These are phyloP conservation scores for Candidula unifasciata DNA, from an alignment of 2,888 invertebrate genomes.

Conservation along the genomic window DNA sequence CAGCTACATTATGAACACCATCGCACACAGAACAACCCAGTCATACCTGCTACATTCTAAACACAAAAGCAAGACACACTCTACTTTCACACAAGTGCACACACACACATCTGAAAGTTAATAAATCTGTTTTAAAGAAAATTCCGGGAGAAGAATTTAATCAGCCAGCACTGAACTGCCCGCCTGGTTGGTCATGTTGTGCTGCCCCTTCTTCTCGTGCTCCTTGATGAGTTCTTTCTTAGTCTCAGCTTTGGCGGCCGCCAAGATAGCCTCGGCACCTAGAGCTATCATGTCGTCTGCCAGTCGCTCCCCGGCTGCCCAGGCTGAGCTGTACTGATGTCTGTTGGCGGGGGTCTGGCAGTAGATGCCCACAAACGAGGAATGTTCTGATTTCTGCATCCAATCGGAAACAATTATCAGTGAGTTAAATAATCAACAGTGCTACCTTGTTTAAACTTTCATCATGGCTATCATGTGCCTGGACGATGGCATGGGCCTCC, in stretches of 20 bases:
- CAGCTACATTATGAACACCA: too few species aligned
- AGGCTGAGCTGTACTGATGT: constrained; percentile 80
- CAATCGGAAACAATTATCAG: background rate
- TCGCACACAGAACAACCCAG: too few species aligned
- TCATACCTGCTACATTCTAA: too few species aligned
- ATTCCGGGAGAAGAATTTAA: too few species aligned
- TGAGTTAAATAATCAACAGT: background rate
- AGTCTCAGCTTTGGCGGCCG: constrained; percentile 82
- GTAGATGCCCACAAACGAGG: constrained; percentile 48
- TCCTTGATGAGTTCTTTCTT: constrained; percentile 53
- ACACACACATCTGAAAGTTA: too few species aligned
- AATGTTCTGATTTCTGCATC: background rate
- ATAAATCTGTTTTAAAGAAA: too few species aligned
- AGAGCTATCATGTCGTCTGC: constrained; percentile 86
- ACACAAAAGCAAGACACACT: too few species aligned
- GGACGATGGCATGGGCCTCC: too few species aligned
- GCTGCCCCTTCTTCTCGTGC: constrained; percentile 41
- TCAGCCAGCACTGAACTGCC: too few species aligned
- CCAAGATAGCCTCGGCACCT: constrained; percentile 90
- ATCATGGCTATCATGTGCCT: too few species aligned
- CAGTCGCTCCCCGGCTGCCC: constrained; percentile 85
- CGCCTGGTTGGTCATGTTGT: background rate
- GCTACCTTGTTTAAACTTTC: background rate
- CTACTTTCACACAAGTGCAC: too few species aligned
- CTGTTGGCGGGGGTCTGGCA: constrained; percentile 45